Evolutionary conservation across 2,113 vertebrate genomes (phyloP).

Genomic region (Holacanthus passer): DNA sequence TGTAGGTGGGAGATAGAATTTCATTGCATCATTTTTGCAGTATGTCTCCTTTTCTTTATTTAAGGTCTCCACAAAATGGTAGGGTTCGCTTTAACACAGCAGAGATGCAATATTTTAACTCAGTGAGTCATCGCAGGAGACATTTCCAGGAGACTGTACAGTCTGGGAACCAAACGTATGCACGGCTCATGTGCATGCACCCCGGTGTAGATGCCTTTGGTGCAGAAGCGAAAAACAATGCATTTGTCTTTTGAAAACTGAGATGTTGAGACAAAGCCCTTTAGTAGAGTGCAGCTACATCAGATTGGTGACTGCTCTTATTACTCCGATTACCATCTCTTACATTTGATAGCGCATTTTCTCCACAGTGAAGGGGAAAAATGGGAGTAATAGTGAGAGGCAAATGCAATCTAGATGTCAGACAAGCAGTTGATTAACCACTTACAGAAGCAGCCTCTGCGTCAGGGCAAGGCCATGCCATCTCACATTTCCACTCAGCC

Average conservation of each 20-base stretch:
- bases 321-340: slow-evolving; percentile 59
- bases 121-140: slow-evolving; percentile 48
- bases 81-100: slow-evolving; percentile 27
- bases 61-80: slow-evolving; percentile 21
- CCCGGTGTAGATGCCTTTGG: not conserved
- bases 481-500: slow-evolving; percentile 88
- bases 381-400: slow-evolving; percentile 69
- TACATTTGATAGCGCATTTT: slow-evolving; percentile 69
- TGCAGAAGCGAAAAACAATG: slow-evolving; percentile 38
- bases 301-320: slow-evolving; percentile 57
- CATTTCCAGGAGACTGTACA: slow-evolving; percentile 20
- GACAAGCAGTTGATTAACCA: slow-evolving; percentile 78
- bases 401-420: slow-evolving; percentile 80
- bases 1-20: not conserved
- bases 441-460: slow-evolving; percentile 69
- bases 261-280: slow-evolving; percentile 57
- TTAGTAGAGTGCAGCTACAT: slow-evolving; percentile 56
- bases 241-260: slow-evolving; percentile 43
- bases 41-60: slow-evolving; percentile 22
- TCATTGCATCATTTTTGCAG: slow-evolving; percentile 5
- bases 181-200: not conserved
- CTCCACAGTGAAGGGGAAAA: slow-evolving; percentile 51
- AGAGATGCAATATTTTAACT: slow-evolving; percentile 16
- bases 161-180: slow-evolving; percentile 18
- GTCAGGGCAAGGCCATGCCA: slow-evolving; percentile 51